phyloP scores from a whole-genome alignment of 1,140 invertebrate species.

The Apis cerana region DNA sequence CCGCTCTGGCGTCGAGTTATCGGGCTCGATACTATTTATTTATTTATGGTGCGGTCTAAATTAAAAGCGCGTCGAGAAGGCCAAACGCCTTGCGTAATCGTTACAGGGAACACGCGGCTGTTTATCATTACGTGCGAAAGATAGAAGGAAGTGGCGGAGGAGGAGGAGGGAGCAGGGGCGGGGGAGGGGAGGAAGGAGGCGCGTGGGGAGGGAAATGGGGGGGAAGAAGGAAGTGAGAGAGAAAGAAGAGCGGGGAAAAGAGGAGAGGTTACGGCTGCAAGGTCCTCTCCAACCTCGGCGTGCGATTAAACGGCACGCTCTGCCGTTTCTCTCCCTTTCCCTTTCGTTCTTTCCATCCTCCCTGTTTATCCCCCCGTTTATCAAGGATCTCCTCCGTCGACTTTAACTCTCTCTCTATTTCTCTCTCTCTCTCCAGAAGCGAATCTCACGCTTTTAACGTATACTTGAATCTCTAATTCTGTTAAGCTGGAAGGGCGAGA shows the following conservation, averaged over 20 bases:
- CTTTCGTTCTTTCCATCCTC: slow-evolving; percentile 6
- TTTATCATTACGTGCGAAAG: slow-evolving; percentile 68
- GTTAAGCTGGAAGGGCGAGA: not conserved
- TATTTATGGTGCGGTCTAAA: slow-evolving; percentile 75
- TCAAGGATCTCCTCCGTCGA: no score
- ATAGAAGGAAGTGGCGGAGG: slow-evolving; percentile 50
- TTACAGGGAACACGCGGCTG: slow-evolving; percentile 65
- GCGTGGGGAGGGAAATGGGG: no score
- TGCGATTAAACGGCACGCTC: slow-evolving; percentile 50
- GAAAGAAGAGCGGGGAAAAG: not conserved
- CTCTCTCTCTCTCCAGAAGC: no score
- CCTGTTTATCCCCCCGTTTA: not conserved
- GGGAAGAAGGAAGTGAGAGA: not conserved
- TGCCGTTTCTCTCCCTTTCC: slow-evolving; percentile 27
- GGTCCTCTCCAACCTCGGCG: slow-evolving; percentile 49
- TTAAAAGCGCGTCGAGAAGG: slow-evolving; percentile 74
- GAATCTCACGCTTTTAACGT: no score
- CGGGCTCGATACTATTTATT: slow-evolving; percentile 73
- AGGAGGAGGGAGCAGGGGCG: not conserved
- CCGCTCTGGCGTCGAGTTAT: slow-evolving; percentile 42
- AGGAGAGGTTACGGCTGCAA: slow-evolving; percentile 25
- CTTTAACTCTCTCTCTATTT: slow-evolving; percentile 3
- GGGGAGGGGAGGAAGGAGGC: not conserved
- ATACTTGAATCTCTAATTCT: no score
- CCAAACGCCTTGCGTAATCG: slow-evolving; percentile 68